A percentile compares a stretch with the other conserved stretches of the same genome.
These are phyloP conservation scores for Chironomus tentans DNA, from an alignment of 2,888 invertebrate genomes.

Conservation along the genomic window DNA sequence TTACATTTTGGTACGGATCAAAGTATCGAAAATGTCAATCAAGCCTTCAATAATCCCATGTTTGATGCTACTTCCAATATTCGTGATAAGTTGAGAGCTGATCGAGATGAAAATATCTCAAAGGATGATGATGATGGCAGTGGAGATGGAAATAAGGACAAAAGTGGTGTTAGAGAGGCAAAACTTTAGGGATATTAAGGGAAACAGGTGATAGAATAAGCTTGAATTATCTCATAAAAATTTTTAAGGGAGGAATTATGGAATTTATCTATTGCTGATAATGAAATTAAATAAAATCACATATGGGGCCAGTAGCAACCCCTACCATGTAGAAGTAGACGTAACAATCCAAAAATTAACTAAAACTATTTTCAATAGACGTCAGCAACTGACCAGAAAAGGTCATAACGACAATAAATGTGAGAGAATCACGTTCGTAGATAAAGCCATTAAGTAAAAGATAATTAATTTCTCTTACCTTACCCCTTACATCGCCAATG, in stretches of 20 bases:
- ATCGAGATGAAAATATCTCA: neutral
- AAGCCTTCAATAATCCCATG: constrained; percentile 41
- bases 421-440: too few species aligned
- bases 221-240: too few species aligned
- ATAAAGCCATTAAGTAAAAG: neutral
- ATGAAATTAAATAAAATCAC: too few species aligned
- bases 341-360: too few species aligned
- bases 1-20: constrained; percentile 26
- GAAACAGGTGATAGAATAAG: too few species aligned
- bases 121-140: neutral
- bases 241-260: too few species aligned
- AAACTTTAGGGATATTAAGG: neutral
- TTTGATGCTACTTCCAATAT: constrained; percentile 36
- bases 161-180: neutral
- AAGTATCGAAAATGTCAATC: constrained; percentile 24
- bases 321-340: too few species aligned
- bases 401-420: too few species aligned
- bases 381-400: too few species aligned
- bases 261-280: too few species aligned
- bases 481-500: constrained; percentile 25
- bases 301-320: too few species aligned
- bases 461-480: constrained; percentile 49
- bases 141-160: neutral
- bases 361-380: too few species aligned
- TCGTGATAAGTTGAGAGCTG: neutral